A percentile compares a stretch with the other conserved stretches of the same genome.
phyloP scores from a whole-genome alignment of 1,140 invertebrate genomes.

The Cyclargus thomasi region DNA sequence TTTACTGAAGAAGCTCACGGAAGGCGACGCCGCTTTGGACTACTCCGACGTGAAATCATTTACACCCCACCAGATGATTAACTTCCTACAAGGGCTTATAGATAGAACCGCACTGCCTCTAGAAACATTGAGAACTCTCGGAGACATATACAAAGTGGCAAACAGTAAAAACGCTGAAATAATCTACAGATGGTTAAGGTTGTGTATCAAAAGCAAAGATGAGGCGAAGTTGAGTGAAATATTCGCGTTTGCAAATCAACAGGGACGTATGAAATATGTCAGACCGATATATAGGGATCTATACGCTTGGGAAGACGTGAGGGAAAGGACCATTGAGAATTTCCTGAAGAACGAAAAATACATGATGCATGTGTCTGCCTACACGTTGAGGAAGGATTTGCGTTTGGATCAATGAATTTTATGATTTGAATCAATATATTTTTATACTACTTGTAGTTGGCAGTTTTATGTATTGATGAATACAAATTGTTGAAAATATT shows the following conservation, averaged over 20 bases:
- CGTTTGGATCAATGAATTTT: constrained; percentile 66
- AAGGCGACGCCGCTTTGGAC: constrained; percentile 43
- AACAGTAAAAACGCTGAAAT: constrained; percentile 86
- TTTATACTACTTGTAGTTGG: constrained; percentile 6
- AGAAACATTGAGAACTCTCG: constrained; percentile 79
- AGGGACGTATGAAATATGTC: constrained; percentile 94
- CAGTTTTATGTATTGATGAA: constrained; percentile 7
- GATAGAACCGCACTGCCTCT: constrained; percentile 74
- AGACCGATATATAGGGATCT: constrained; percentile 90
- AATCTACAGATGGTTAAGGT: constrained; percentile 86
- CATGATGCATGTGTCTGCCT: constrained; percentile 90
- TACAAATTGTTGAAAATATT: not conserved
- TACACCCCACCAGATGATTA: constrained; percentile 81
- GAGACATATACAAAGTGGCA: constrained; percentile 82
- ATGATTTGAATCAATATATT: constrained; percentile 19
- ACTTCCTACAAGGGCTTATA: constrained; percentile 84
- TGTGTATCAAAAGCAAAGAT: constrained; percentile 85
- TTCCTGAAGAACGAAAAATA: constrained; percentile 81
- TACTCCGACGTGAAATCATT: constrained; percentile 57
- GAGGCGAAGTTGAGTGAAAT: constrained; percentile 79
- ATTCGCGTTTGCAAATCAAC: constrained; percentile 85
- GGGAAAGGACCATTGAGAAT: constrained; percentile 81
- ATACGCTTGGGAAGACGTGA: constrained; percentile 85
- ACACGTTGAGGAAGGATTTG: constrained; percentile 85
- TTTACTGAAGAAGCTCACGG: constrained; percentile 77